Evolutionary conservation across 2,113 vertebrate species (phyloP).

Genomic region (Gymnarchus niloticus): DNA sequence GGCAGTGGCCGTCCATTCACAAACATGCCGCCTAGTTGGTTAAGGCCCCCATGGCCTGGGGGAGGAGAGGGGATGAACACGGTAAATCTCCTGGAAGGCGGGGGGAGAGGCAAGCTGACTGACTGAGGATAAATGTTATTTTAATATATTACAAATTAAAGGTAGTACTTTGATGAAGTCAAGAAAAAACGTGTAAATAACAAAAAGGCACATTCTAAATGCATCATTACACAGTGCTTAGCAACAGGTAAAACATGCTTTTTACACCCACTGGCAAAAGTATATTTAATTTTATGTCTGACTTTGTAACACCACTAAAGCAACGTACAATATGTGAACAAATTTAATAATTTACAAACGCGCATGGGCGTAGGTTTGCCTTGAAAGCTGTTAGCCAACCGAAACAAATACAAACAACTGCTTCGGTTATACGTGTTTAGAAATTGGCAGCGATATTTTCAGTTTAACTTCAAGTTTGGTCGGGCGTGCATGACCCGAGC

Average conservation of each 20-base stretch:
- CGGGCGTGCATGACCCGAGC: too few species aligned
- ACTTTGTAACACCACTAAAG: conserved; percentile 1
- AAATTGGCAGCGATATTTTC: too few species aligned
- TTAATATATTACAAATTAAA: neutral
- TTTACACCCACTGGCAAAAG: neutral
- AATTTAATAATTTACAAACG: neutral
- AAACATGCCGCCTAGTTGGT: conserved; percentile 86
- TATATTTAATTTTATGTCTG: neutral
- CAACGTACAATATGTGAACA: too few species aligned
- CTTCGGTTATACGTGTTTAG: too few species aligned
- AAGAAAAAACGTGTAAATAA: neutral
- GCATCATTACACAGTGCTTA: neutral
- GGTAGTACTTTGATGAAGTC: neutral
- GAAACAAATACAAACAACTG: too few species aligned
- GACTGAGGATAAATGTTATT: neutral
- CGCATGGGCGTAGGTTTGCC: neutral
- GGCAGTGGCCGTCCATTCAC: conserved; percentile 83
- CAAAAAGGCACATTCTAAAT: neutral
- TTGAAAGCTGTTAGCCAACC: too few species aligned
- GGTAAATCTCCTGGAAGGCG: conserved; percentile 58
- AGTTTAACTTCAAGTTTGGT: too few species aligned
- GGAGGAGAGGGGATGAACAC: conserved; percentile 65
- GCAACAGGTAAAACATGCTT: neutral
- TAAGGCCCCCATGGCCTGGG: conserved; percentile 85
- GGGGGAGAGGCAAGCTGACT: neutral